phyloP scores from a whole-genome alignment of 2,797 vertebrate species.

The Sebastes trivittatus region DNA sequence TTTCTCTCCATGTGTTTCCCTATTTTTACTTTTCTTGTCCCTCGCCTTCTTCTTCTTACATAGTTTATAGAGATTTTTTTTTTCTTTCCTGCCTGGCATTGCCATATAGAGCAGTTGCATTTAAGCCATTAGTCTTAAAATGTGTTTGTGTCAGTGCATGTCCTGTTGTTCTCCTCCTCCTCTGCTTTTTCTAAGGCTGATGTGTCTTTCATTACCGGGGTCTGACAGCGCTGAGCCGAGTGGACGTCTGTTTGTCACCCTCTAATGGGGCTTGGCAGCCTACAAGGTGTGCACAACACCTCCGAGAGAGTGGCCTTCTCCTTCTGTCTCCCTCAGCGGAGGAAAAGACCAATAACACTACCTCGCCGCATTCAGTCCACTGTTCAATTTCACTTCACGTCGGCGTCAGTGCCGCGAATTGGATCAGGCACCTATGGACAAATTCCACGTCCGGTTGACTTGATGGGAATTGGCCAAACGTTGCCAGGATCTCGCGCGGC shows the following conservation, averaged over 20 bases:
- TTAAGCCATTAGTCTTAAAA: conserved; percentile 72
- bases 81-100: not conserved
- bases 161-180: conserved; percentile 55
- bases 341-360: conserved; percentile 76
- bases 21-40: conserved; percentile 31
- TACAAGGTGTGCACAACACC: conserved; percentile 75
- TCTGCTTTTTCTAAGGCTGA: conserved; percentile 68
- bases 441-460: conserved; percentile 74
- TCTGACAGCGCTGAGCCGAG: conserved; percentile 73
- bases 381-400: conserved; percentile 75
- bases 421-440: conserved; percentile 77
- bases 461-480: conserved; percentile 78
- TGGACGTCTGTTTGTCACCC: conserved; percentile 76
- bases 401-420: conserved; percentile 66
- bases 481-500: conserved; percentile 47
- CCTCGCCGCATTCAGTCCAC: conserved; percentile 49
- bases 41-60: conserved; percentile 2
- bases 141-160: conserved; percentile 58
- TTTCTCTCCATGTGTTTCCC: conserved; percentile 16
- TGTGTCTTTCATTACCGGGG: conserved; percentile 78
- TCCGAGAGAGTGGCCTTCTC: conserved; percentile 67
- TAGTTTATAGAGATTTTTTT: conserved; percentile 16
- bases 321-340: conserved; percentile 53
- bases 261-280: conserved; percentile 79
- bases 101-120: conserved; percentile 46